These are phyloP conservation scores for Anoplopoma fimbria DNA, from an alignment of 2,113 vertebrate species.

Conservation along the genomic window DNA sequence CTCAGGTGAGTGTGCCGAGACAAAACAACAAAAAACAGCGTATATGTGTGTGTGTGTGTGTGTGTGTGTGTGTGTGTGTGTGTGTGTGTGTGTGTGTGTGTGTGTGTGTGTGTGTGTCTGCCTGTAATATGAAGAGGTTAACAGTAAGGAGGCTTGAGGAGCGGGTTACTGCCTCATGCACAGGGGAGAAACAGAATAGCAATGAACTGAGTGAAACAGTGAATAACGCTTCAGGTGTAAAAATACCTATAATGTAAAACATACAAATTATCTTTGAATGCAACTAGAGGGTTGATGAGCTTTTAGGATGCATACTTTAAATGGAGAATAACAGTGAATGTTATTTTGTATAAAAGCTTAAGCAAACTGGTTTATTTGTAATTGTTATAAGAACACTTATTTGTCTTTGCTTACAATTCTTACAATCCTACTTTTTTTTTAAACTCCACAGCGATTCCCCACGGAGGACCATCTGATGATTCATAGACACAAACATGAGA, in stretches of 20 bases:
- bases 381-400: not conserved
- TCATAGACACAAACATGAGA: constrained; percentile 99
- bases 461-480: constrained; percentile 99
- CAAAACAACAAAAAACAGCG: constrained; percentile 2
- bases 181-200: constrained; percentile 48
- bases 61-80: constrained; percentile 15
- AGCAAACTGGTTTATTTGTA: not conserved
- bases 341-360: not conserved
- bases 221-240: constrained; percentile 42
- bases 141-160: constrained; percentile 39
- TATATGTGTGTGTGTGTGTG: constrained; percentile 10
- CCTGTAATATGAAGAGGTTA: constrained; percentile 63
- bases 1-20: constrained; percentile 91
- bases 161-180: constrained; percentile 28
- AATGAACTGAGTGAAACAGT: constrained; percentile 32
- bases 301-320: not conserved
- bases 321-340: not conserved
- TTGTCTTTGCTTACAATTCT: not conserved
- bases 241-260: constrained; percentile 28
- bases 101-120: constrained; percentile 9
- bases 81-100: constrained; percentile 16
- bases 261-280: constrained; percentile 21
- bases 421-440: constrained; percentile 13
- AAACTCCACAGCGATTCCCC: constrained; percentile 92
- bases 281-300: not conserved